Percentiles rank a stretch among this genome's conserved stretches.
Evolutionary conservation across 2,888 invertebrate species (phyloP).

Genomic region (Netelia inedita): DNA sequence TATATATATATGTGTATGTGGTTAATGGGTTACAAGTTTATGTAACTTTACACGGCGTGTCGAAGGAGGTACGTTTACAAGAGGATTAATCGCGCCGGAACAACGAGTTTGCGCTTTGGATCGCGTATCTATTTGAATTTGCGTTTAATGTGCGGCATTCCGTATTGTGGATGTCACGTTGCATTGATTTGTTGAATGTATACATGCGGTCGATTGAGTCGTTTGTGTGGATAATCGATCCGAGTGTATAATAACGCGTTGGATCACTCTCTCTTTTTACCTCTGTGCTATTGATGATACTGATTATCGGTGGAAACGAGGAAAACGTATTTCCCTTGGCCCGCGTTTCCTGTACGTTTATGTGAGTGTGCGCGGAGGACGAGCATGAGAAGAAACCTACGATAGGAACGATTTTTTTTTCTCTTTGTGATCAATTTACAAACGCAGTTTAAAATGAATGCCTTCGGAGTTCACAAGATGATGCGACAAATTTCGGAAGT

Average conservation of each 20-base stretch:
- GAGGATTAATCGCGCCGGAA: not conserved
- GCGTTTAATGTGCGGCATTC: slow-evolving; percentile 26
- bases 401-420: slow-evolving; percentile 5
- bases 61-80: not conserved
- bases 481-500: slow-evolving; percentile 83
- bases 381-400: slow-evolving; percentile 14
- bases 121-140: slow-evolving; percentile 31
- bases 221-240: not conserved
- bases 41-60: not conserved
- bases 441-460: slow-evolving; percentile 54
- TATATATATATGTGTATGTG: not conserved
- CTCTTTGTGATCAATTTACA: not conserved
- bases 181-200: slow-evolving; percentile 19
- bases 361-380: not conserved
- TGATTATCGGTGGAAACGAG: slow-evolving; percentile 10
- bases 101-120: not conserved
- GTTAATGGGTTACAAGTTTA: not conserved
- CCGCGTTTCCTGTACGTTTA: not conserved
- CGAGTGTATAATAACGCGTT: not conserved
- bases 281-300: not conserved
- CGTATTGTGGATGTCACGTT: slow-evolving; percentile 25
- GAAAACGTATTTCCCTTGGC: not conserved
- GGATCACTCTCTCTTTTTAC: not conserved
- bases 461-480: slow-evolving; percentile 74
- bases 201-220: not conserved